A percentile compares a stretch with the other conserved stretches of the same genome.
Conservation (phyloP, 1,140 invertebrate genomes). For the Vanessa atalanta region DNA sequence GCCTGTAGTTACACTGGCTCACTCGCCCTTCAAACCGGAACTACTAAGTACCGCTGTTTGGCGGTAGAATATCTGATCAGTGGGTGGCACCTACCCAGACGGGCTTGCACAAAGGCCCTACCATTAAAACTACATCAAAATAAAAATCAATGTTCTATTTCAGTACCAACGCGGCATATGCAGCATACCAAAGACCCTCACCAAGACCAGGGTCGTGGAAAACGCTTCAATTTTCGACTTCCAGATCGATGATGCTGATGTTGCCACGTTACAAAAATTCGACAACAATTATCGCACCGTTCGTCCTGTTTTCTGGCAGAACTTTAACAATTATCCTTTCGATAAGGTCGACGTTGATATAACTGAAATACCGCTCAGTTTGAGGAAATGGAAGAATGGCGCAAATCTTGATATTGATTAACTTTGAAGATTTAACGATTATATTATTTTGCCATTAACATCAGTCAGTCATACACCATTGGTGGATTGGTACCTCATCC, state of each 20-base stretch:
- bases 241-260: conserved; percentile 82
- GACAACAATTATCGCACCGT: conserved; percentile 44
- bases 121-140: too few relatives aligned
- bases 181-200: conserved; percentile 90
- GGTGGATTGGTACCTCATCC: too few relatives aligned
- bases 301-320: conserved; percentile 51
- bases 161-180: conserved; percentile 86
- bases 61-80: too few relatives aligned
- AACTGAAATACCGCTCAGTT: conserved; percentile 42
- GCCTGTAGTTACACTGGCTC: too few relatives aligned
- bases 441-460: too few relatives aligned
- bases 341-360: conserved; percentile 47
- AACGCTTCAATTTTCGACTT: conserved; percentile 89
- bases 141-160: conserved; percentile 39
- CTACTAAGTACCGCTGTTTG: too few relatives aligned
- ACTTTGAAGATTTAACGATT: background rate
- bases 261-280: conserved; percentile 69
- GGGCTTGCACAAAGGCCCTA: too few relatives aligned
- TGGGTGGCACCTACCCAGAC: too few relatives aligned
- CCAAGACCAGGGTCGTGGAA: conserved; percentile 84
- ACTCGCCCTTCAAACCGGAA: too few relatives aligned
- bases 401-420: conserved; percentile 58
- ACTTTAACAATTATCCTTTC: conserved; percentile 61
- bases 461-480: too few relatives aligned
- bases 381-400: conserved; percentile 60